Base-by-base conservation (phyloP, 2,113 vertebrate genomes). In the Brevimyrus niger region DNA sequence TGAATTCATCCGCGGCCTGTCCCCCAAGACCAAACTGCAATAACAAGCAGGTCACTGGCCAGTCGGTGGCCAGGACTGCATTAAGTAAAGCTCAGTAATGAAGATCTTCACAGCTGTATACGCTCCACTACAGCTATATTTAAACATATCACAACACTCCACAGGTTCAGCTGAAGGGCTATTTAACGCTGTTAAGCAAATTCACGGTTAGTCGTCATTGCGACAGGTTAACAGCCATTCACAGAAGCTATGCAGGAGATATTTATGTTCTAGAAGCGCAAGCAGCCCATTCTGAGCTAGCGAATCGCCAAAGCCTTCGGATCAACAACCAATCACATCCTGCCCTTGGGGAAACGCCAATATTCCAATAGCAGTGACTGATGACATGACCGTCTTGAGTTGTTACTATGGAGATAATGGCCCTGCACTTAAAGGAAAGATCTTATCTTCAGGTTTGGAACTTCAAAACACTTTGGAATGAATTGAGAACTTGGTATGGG, bases 381-480 rank as follows among this genome's bases (percentile, higher is more conserved):
- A 86, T 48, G 23, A 86, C 83, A 48, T 48, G 42, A 86, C 47
- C 27, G 21, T 27, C 27, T 47, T 86, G 44, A 47, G 21, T 47
- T 50, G 83, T 86, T 86, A 46, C 46, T 86, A 48, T 86, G 46
- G 46, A 11, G 44, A 48, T 86, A 86, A 42, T 86, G 83, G 10
- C 82, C 82, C 38, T n/a, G 35, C 19, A 44, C 82, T 84, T 46
- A 84, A 42, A 84, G 38, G 13, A 86, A 86, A 86, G 83, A 48
- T 47, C 83, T 86, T 50, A 86, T 86, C 31, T 80, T 38, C n/a
- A 27, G 44, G 4, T 50, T 27, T 17, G 83, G 83, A 86, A 86
- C 83, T 86, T 86, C 47, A 50, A 47, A 86, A n/a, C 82, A 69
- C 82, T 84, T 84, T 44, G 46, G 42, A 44, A 84, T 84, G 46